Conservation (phyloP, 2,797 vertebrate species). For the Chaetodon trifasciatus region DNA sequence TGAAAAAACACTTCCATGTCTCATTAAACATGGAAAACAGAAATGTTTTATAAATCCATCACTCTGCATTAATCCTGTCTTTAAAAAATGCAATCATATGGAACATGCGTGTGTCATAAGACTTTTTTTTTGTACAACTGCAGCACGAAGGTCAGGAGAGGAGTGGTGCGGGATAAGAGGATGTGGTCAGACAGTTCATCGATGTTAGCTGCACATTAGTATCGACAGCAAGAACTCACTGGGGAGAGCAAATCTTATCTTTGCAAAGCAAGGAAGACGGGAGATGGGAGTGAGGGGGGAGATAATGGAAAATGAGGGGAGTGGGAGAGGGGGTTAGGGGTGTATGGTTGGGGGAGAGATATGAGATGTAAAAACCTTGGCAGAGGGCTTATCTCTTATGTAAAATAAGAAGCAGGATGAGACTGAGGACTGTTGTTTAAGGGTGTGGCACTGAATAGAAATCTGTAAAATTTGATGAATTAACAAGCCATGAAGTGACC, state of each 20-base stretch:
- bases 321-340: constrained; percentile 19
- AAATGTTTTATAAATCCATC: background rate
- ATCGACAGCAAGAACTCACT: constrained; percentile 78
- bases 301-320: constrained; percentile 64
- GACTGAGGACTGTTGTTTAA: constrained; percentile 36
- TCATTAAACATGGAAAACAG: constrained; percentile 3
- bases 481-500: constrained; percentile 16
- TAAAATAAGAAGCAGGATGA: constrained; percentile 61
- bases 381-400: constrained; percentile 68
- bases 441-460: constrained; percentile 18
- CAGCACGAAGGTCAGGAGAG: constrained; percentile 72
- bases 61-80: background rate
- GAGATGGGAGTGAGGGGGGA: constrained; percentile 57
- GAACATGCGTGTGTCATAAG: constrained; percentile 13
- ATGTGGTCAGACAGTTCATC: constrained; percentile 81
- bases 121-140: constrained; percentile 30
- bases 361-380: constrained; percentile 67
- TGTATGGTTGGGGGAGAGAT: constrained; percentile 38
- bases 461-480: constrained; percentile 26
- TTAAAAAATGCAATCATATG: background rate
- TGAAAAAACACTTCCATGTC: background rate
- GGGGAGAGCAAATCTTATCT: constrained; percentile 83
- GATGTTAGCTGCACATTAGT: constrained; percentile 81
- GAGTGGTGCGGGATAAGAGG: constrained; percentile 36
- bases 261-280: constrained; percentile 75